Evolutionary conservation across 2,113 vertebrate species (phyloP).

Genomic region (Archocentrus centrarchus): DNA sequence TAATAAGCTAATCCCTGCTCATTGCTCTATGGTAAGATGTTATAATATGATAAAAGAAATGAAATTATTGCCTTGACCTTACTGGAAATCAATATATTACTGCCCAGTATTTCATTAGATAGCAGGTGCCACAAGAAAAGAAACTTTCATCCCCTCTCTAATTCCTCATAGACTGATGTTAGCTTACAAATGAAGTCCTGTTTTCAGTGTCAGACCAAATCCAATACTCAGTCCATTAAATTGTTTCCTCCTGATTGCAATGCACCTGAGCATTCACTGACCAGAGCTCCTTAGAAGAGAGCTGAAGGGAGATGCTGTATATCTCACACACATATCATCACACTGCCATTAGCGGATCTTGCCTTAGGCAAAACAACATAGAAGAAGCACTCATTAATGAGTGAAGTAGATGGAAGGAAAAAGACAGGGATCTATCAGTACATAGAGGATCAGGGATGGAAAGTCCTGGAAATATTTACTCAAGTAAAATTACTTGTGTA

Average conservation of each 20-base stretch:
- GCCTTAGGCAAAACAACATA: constrained; percentile 34
- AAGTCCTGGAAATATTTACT: not conserved
- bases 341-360: constrained; percentile 27
- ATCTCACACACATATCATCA: constrained; percentile 38
- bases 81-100: constrained; percentile 1
- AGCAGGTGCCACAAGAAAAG: not conserved
- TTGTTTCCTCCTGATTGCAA: constrained; percentile 39
- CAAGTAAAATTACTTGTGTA: not conserved
- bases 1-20: not conserved
- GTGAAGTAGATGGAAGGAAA: constrained; percentile 14
- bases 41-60: not conserved
- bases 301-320: constrained; percentile 13
- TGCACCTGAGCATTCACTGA: constrained; percentile 37
- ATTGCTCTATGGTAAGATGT: not conserved
- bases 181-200: constrained; percentile 34
- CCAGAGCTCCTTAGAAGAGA: constrained; percentile 39
- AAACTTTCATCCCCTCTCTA: not conserved
- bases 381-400: constrained; percentile 39
- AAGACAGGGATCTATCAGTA: not conserved
- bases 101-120: constrained; percentile 3
- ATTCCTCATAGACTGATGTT: not conserved
- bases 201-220: constrained; percentile 44
- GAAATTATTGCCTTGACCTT: not conserved
- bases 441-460: not conserved
- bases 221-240: constrained; percentile 45